A percentile compares a stretch with the other conserved stretches of the same genome.
These are phyloP conservation scores for Meriones unguiculatus DNA, from an alignment of 2,113 vertebrate genomes.

Conservation along the genomic window DNA sequence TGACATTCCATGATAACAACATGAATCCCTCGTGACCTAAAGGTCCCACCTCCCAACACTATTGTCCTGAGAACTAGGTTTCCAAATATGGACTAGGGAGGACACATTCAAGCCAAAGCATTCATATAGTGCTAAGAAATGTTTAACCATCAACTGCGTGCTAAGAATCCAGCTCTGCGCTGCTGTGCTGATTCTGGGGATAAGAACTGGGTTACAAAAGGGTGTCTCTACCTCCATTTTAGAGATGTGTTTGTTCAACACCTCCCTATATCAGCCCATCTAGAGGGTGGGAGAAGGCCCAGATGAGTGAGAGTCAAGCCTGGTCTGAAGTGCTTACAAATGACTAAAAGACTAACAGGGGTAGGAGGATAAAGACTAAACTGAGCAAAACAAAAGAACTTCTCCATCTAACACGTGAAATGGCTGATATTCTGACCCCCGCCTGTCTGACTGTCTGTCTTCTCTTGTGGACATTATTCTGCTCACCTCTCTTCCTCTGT, in stretches of 20 bases:
- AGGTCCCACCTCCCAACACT: neutral
- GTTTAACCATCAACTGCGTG: neutral
- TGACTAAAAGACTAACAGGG: neutral
- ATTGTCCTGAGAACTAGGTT: neutral
- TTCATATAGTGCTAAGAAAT: neutral
- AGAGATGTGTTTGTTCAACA: neutral
- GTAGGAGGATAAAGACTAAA: neutral
- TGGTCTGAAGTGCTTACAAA: neutral
- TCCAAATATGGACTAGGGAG: too few species aligned
- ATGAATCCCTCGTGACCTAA: neutral
- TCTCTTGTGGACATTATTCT: neutral
- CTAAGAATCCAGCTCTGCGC: neutral
- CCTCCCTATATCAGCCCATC: neutral
- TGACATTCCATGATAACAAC: neutral
- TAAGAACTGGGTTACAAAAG: neutral
- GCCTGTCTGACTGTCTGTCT: neutral
- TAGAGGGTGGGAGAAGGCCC: neutral
- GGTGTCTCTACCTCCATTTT: neutral
- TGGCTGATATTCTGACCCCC: neutral
- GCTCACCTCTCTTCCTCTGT: neutral
- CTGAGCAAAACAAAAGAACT: neutral
- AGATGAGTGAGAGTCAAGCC: neutral
- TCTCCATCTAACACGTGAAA: neutral
- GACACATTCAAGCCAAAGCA: neutral
- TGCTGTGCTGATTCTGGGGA: too few species aligned